These are phyloP conservation scores for Pseudomugil tenellus DNA, from an alignment of 2,797 vertebrate genomes.

Conservation along the genomic window DNA sequence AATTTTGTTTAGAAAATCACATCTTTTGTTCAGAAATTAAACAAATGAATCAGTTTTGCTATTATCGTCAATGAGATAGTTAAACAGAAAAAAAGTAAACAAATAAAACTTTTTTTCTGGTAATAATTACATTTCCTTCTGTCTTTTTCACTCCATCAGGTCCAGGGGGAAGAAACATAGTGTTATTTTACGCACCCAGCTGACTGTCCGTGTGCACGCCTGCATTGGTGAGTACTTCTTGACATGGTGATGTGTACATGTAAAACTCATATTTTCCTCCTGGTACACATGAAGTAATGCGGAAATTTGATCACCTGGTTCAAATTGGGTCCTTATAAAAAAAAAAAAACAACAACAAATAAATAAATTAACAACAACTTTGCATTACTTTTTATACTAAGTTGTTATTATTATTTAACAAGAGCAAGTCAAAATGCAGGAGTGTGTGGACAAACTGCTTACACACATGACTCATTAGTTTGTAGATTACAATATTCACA, in stretches of 20 bases:
- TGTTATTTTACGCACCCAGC: slow-evolving; percentile 91
- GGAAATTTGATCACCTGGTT: no score
- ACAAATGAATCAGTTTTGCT: neutral
- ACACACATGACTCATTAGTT: no score
- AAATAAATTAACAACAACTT: neutral
- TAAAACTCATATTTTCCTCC: slow-evolving; percentile 20
- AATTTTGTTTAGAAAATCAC: neutral
- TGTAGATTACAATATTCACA: no score
- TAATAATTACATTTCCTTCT: slow-evolving; percentile 5
- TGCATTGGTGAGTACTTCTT: slow-evolving; percentile 91
- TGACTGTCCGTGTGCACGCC: slow-evolving; percentile 93
- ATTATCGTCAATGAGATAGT: no score
- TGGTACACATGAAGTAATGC: neutral
- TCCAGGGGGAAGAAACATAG: slow-evolving; percentile 95
- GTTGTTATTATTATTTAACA: neutral
- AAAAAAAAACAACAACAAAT: no score
- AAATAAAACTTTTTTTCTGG: neutral
- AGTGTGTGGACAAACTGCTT: no score
- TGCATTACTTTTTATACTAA: neutral
- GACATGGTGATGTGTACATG: slow-evolving; percentile 40
- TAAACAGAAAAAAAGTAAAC: no score
- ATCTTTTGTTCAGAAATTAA: neutral
- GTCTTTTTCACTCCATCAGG: slow-evolving; percentile 42
- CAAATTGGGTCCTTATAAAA: neutral
- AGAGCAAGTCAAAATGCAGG: neutral